phyloP scores from a whole-genome alignment of 2,797 vertebrate genomes.

The Momotus momota region DNA sequence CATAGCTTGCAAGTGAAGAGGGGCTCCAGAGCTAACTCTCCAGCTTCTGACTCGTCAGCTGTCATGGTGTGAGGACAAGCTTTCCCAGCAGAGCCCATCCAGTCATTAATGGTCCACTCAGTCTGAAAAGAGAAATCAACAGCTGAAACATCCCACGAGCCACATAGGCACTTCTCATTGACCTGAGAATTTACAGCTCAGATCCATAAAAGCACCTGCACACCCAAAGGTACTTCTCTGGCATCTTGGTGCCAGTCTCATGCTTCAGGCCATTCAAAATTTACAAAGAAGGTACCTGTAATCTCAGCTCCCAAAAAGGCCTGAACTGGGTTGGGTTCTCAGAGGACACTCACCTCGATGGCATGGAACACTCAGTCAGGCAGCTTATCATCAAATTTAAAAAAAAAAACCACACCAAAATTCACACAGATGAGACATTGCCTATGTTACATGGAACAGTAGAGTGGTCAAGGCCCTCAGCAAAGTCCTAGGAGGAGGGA shows the following conservation, averaged over 20 bases:
- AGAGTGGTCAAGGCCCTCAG: background rate
- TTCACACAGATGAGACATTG: background rate
- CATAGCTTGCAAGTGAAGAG: constrained; percentile 92
- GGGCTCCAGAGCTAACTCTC: constrained; percentile 75
- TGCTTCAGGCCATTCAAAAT: background rate
- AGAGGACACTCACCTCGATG: background rate
- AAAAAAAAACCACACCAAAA: background rate
- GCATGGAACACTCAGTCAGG: background rate
- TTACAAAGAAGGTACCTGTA: background rate
- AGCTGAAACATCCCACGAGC: background rate
- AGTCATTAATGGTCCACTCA: constrained; percentile 67
- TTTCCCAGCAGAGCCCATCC: constrained; percentile 73
- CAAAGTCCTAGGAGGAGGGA: background rate
- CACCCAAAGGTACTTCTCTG: background rate
- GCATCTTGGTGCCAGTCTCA: background rate
- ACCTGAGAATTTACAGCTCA: background rate
- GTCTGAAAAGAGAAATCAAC: constrained; percentile 75
- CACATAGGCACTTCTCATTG: background rate
- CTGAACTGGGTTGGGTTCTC: background rate
- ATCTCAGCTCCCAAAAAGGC: background rate
- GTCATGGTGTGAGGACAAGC: constrained; percentile 70
- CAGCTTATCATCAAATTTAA: background rate
- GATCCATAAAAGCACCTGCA: background rate
- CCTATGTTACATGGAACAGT: background rate
- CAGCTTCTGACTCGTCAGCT: constrained; percentile 57